phyloP scores from a whole-genome alignment of 2,797 vertebrate genomes.

The Sebastes trivittatus region DNA sequence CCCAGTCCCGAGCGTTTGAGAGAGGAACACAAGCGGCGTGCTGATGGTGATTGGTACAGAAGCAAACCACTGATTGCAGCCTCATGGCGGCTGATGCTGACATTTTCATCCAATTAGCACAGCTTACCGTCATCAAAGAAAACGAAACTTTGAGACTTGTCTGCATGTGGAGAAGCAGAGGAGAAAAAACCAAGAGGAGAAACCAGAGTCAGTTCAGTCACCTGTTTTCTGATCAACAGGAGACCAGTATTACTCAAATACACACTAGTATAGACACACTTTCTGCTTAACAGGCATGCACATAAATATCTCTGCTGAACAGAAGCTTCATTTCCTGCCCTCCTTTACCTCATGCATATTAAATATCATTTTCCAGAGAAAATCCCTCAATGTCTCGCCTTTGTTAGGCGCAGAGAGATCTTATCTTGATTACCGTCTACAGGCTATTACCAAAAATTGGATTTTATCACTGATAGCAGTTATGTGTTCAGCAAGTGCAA shows the following conservation, averaged over 20 bases:
- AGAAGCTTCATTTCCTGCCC: slow-evolving; percentile 79
- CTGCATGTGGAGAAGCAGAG: slow-evolving; percentile 73
- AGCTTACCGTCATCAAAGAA: slow-evolving; percentile 88
- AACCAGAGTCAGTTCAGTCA: slow-evolving; percentile 65
- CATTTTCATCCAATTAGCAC: slow-evolving; percentile 77
- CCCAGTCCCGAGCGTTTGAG: slow-evolving; percentile 67
- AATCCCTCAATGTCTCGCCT: slow-evolving; percentile 72
- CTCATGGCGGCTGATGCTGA: slow-evolving; percentile 64
- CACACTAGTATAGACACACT: slow-evolving; percentile 22
- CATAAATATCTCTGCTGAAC: slow-evolving; percentile 62
- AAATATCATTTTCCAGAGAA: slow-evolving; percentile 76
- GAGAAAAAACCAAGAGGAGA: slow-evolving; percentile 52
- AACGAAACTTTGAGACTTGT: slow-evolving; percentile 85
- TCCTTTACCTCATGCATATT: slow-evolving; percentile 78
- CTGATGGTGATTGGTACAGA: slow-evolving; percentile 76
- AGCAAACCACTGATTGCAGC: slow-evolving; percentile 71
- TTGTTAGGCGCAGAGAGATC: slow-evolving; percentile 60
- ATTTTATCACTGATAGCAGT: slow-evolving; percentile 72
- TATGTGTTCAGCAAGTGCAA: slow-evolving; percentile 26
- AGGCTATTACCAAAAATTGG: slow-evolving; percentile 73
- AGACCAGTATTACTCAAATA: neutral
- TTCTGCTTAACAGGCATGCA: slow-evolving; percentile 42
- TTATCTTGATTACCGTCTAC: slow-evolving; percentile 71
- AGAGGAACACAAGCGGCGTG: slow-evolving; percentile 62
- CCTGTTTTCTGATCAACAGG: slow-evolving; percentile 35